Conservation (phyloP, 2,888 invertebrate genomes). For the Parascotia fuliginaria region DNA sequence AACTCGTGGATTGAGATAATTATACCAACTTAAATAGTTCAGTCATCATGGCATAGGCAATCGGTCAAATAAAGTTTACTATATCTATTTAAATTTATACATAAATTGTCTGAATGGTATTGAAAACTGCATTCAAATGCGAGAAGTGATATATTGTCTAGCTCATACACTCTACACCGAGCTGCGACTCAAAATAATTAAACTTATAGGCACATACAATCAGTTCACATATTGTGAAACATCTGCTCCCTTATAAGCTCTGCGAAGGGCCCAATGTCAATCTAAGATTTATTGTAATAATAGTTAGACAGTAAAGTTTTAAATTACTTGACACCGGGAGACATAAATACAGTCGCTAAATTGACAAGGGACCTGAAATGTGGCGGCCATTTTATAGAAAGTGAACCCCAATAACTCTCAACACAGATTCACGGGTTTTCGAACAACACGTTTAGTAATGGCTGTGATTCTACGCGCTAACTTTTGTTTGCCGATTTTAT, state of each 20-base stretch:
- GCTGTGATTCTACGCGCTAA: slow-evolving; percentile 43
- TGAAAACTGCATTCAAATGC: too few species aligned
- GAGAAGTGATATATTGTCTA: too few species aligned
- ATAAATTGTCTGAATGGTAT: too few species aligned
- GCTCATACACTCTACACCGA: too few species aligned
- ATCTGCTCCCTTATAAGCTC: slow-evolving; percentile 1
- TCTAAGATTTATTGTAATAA: slow-evolving; percentile 35
- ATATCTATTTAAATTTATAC: too few species aligned
- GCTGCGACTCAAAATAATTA: too few species aligned
- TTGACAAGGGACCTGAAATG: slow-evolving; percentile 73
- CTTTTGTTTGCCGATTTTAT: neutral
- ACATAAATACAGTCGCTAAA: slow-evolving; percentile 59
- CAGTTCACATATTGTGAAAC: too few species aligned
- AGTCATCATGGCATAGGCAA: too few species aligned
- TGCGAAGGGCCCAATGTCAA: slow-evolving; percentile 5
- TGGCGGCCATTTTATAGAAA: slow-evolving; percentile 66
- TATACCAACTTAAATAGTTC: too few species aligned
- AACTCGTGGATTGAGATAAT: too few species aligned
- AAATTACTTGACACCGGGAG: slow-evolving; percentile 41
- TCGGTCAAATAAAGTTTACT: too few species aligned
- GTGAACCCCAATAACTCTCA: slow-evolving; percentile 71
- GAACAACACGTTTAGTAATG: slow-evolving; percentile 63
- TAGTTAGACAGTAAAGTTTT: slow-evolving; percentile 35
- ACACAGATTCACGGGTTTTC: slow-evolving; percentile 68
- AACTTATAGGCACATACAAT: too few species aligned